Base-by-base conservation (phyloP, 1,140 invertebrate genomes). In the Palaemon carinicauda region DNA sequence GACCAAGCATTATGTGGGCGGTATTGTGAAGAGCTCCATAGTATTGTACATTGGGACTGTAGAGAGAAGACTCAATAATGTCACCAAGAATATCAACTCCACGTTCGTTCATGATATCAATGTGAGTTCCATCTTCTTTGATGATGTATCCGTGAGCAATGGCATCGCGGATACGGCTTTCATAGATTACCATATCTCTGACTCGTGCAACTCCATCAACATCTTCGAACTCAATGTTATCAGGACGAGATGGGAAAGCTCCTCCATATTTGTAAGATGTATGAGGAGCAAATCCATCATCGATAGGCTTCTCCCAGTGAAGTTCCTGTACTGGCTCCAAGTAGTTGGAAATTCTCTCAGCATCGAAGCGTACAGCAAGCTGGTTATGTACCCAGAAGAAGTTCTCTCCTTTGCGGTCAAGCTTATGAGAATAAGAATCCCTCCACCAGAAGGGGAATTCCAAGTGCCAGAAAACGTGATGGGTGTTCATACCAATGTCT, bases 351-450 rank as follows among this genome's bases (percentile, higher is more conserved):
- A 85, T 74, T 29, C 82, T 74, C 31, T 85, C 82, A 19, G 82
- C 82, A 21, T 83, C 82, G 24, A 60, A 83, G 29, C n/a, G 82
- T 15, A 83, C 82, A 17, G 82, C 77, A 0, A 83, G 82, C 53
- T 83, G 82, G 27, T 83, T 71, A 60, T 83, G 82, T n/a, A 79
- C 75, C 82, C 82, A 85, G 56, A 78, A 85, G 82, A 85, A 85
- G 53, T 27, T 79, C n/a, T 85, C 82, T 41, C 82, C 82, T 27
- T 85, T 85, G 53, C 82, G 82, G 7, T 85, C 75, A n/a, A 85
- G 24, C 9, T 77, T 74, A 54, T 71, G 60, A 41, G 60, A 54
- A 33, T 53, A 21, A 9, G n/a, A 12, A 27, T 85, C 82, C 12
- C 53, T 19, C 82, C 82, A 85, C 82, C 82, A 85, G 82, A 85